Percentiles rank a stretch among this genome's conserved stretches.
These are phyloP conservation scores for Tenthredo mesomela DNA, from an alignment of 2,888 invertebrate species.

Conservation along the genomic window DNA sequence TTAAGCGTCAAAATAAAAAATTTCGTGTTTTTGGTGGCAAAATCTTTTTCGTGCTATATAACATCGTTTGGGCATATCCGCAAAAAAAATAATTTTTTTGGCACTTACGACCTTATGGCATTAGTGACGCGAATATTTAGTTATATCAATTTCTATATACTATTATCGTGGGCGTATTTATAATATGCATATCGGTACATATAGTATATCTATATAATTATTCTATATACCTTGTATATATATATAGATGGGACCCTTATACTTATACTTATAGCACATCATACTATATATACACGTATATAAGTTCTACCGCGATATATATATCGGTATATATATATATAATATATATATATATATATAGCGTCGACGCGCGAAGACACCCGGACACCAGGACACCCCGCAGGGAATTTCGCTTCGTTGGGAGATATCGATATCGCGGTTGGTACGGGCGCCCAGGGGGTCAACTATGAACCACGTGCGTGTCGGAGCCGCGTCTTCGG, in stretches of 20 bases:
- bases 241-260: neutral
- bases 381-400: constrained; percentile 41
- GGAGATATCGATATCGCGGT: constrained; percentile 46
- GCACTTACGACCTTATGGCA: too few species aligned
- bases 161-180: neutral
- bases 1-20: too few species aligned
- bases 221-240: neutral
- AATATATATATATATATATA: neutral
- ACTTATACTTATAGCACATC: too few species aligned
- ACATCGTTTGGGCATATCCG: too few species aligned
- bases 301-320: neutral
- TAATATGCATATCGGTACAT: neutral
- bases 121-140: too few species aligned
- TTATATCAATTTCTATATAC: neutral
- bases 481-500: constrained; percentile 5
- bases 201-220: neutral
- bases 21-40: too few species aligned
- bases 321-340: neutral
- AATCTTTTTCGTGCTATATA: too few species aligned
- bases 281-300: too few species aligned
- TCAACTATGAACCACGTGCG: constrained; percentile 42
- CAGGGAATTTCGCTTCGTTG: constrained; percentile 28
- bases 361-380: constrained; percentile 49
- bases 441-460: constrained; percentile 43
- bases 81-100: too few species aligned